Percentiles rank a stretch among this genome's conserved stretches.
Conservation (phyloP, 2,888 invertebrate genomes). For the Loripinus fragilis region DNA sequence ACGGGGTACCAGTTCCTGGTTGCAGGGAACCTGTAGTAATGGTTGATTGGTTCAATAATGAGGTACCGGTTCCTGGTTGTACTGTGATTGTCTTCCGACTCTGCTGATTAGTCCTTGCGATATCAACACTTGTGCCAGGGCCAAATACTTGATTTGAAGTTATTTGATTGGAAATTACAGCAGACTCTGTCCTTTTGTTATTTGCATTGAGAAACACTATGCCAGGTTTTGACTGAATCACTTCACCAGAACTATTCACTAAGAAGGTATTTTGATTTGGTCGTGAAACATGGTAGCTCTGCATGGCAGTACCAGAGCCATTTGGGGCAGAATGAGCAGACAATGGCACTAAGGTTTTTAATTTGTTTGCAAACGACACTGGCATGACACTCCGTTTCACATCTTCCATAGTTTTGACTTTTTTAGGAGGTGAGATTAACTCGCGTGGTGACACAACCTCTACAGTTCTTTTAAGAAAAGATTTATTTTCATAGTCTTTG, state of each 20-base stretch:
- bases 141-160: neutral
- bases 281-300: neutral
- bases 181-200: neutral
- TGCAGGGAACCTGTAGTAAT: neutral
- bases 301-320: neutral
- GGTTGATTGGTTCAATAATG: neutral
- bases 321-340: neutral
- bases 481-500: conserved; percentile 43
- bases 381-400: neutral
- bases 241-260: neutral
- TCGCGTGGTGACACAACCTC: conserved; percentile 64
- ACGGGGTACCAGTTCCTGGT: neutral
- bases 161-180: neutral
- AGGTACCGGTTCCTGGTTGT: neutral
- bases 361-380: neutral
- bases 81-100: neutral
- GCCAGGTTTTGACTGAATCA: neutral
- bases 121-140: neutral
- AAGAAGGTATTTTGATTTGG: neutral
- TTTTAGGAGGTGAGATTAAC: conserved; percentile 59
- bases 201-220: neutral
- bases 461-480: conserved; percentile 62
- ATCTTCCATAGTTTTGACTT: conserved; percentile 29
- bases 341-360: neutral
- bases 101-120: neutral